These are phyloP conservation scores for Eurosta solidaginis DNA, from an alignment of 1,140 invertebrate genomes.

Conservation along the genomic window DNA sequence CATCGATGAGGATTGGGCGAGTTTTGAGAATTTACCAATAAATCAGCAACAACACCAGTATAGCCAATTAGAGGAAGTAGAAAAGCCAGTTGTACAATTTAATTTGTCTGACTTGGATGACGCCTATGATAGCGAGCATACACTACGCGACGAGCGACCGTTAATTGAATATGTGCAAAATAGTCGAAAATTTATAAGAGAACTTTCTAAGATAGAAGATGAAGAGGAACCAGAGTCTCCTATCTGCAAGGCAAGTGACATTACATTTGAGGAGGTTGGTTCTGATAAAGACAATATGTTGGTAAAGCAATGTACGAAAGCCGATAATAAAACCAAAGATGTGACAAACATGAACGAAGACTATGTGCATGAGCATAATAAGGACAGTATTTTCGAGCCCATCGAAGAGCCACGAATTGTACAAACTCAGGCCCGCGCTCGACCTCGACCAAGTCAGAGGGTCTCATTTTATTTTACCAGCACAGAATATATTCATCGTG, in stretches of 20 bases:
- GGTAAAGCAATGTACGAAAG: neutral
- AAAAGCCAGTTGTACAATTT: neutral
- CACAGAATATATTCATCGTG: constrained; percentile 45
- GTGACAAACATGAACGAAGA: constrained; percentile 4
- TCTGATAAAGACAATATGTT: neutral
- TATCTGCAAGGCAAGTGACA: neutral
- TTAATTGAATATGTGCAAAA: neutral
- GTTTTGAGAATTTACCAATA: constrained; percentile 46
- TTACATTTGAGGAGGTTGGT: neutral
- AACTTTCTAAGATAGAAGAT: constrained; percentile 9
- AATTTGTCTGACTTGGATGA: constrained; percentile 19
- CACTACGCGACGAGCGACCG: neutral
- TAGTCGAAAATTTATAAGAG: neutral
- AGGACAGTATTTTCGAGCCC: neutral
- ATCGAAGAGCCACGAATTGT: neutral
- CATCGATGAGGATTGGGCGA: constrained; percentile 57
- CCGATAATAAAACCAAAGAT: neutral
- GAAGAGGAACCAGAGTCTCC: neutral
- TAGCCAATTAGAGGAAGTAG: neutral
- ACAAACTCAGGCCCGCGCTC: neutral
- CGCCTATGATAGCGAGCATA: neutral
- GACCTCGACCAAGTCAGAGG: constrained; percentile 36
- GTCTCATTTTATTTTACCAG: constrained; percentile 53
- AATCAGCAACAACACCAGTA: neutral
- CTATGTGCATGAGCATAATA: constrained; percentile 6